These are phyloP conservation scores for Ciconia nigra DNA, from an alignment of 2,797 vertebrate genomes.

Conservation along the genomic window DNA sequence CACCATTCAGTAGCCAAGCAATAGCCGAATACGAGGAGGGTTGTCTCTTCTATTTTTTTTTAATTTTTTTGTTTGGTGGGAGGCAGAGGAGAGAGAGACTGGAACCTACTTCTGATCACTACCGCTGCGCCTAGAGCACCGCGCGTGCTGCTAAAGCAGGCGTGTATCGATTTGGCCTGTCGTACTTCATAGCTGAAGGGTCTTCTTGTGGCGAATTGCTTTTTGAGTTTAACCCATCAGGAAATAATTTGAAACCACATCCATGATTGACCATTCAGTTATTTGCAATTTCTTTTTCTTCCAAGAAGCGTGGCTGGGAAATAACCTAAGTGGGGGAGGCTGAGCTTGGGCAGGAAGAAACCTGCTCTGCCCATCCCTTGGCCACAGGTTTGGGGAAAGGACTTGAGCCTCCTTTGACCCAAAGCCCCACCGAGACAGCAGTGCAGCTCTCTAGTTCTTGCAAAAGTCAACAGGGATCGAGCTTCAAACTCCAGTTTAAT, in stretches of 20 bases:
- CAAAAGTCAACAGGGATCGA: background rate
- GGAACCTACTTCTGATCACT: background rate
- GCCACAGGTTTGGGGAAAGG: background rate
- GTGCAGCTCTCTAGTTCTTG: background rate
- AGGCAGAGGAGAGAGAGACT: background rate
- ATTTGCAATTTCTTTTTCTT: background rate
- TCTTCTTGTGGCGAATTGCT: background rate
- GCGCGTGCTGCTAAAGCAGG: background rate
- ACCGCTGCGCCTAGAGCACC: background rate
- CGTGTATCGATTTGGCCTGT: background rate
- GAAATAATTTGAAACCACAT: background rate
- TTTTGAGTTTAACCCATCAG: background rate
- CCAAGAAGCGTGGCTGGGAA: background rate
- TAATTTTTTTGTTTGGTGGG: background rate
- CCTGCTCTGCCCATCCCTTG: background rate
- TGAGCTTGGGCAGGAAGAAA: background rate
- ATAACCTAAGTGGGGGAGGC: background rate
- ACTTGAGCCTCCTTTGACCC: background rate
- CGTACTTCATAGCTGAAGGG: background rate
- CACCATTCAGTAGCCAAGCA: background rate
- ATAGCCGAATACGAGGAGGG: background rate
- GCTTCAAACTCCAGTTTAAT: background rate
- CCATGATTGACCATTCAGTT: fast-evolving
- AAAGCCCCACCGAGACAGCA: background rate
- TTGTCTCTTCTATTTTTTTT: background rate